Percentiles rank a stretch among this genome's conserved stretches.
These are phyloP conservation scores for Apis laboriosa DNA, from an alignment of 1,140 invertebrate species.

Conservation along the genomic window DNA sequence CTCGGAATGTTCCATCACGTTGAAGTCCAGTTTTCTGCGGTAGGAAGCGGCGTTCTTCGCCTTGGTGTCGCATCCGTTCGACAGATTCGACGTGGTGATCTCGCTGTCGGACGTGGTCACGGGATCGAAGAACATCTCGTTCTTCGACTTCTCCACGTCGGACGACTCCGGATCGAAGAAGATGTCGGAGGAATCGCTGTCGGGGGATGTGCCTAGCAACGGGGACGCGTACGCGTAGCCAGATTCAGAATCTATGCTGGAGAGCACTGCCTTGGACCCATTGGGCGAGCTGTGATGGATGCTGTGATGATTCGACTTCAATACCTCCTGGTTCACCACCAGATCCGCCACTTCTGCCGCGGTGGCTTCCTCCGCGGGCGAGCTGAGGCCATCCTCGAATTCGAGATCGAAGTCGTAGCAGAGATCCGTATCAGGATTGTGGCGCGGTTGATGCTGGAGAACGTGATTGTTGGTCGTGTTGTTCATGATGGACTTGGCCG, in stretches of 20 bases:
- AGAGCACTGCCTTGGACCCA: slow-evolving; percentile 68
- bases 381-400: slow-evolving; percentile 82
- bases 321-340: slow-evolving; percentile 56
- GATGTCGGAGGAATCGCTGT: slow-evolving; percentile 80
- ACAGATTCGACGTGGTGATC: slow-evolving; percentile 24
- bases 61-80: slow-evolving; percentile 29
- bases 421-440: slow-evolving; percentile 79
- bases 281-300: slow-evolving; percentile 63
- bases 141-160: slow-evolving; percentile 69
- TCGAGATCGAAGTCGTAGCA: slow-evolving; percentile 84
- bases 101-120: slow-evolving; percentile 69
- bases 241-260: slow-evolving; percentile 79
- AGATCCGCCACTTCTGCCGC: slow-evolving; percentile 70
- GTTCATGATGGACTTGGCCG: slow-evolving; percentile 50
- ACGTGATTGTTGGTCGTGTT: slow-evolving; percentile 71
- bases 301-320: slow-evolving; percentile 59
- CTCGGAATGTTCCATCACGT: slow-evolving; percentile 38
- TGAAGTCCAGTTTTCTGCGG: slow-evolving; percentile 13
- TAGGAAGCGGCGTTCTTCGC: not conserved
- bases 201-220: slow-evolving; percentile 66
- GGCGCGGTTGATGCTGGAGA: slow-evolving; percentile 77
- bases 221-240: slow-evolving; percentile 79
- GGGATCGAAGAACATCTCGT: slow-evolving; percentile 70
- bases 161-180: slow-evolving; percentile 82
- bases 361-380: slow-evolving; percentile 84